Conservation (phyloP, 1,140 invertebrate genomes). For the Bombus pascuorum region DNA sequence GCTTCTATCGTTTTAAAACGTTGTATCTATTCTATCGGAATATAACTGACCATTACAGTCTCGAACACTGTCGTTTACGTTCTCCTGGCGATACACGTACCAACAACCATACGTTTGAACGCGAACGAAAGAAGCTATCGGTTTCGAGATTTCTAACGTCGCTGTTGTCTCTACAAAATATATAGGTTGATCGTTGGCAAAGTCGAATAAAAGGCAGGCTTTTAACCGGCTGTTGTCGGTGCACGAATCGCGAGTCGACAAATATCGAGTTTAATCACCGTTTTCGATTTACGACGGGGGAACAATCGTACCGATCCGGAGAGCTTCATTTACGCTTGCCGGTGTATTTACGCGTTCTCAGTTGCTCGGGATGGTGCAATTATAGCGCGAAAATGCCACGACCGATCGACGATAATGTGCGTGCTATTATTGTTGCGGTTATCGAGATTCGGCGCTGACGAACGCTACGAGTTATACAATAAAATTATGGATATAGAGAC, state of each 20-base stretch:
- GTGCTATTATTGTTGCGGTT: constrained; percentile 12
- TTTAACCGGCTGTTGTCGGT: neutral
- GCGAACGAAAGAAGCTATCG: neutral
- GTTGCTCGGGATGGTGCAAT: constrained; percentile 11
- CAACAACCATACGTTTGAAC: too few relatives aligned
- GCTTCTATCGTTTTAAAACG: neutral
- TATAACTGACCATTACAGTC: neutral
- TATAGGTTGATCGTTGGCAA: too few relatives aligned
- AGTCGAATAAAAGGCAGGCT: neutral
- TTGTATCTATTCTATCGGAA: neutral
- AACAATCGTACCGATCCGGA: neutral
- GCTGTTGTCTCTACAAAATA: neutral
- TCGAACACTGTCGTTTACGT: neutral
- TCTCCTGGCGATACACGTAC: neutral
- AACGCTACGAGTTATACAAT: neutral
- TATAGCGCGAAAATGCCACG: constrained; percentile 6
- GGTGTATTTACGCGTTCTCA: constrained; percentile 13
- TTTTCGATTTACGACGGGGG: constrained; percentile 20
- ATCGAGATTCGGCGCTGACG: neutral
- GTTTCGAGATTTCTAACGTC: neutral
- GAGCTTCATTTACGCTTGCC: constrained; percentile 13
- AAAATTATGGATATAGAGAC: neutral
- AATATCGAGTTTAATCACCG: constrained; percentile 22
- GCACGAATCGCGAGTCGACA: neutral
- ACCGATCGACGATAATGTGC: neutral